These are phyloP conservation scores for Montipora efflorescens DNA, from an alignment of 64 coral and sea anemone species.

Conservation along the genomic window DNA sequence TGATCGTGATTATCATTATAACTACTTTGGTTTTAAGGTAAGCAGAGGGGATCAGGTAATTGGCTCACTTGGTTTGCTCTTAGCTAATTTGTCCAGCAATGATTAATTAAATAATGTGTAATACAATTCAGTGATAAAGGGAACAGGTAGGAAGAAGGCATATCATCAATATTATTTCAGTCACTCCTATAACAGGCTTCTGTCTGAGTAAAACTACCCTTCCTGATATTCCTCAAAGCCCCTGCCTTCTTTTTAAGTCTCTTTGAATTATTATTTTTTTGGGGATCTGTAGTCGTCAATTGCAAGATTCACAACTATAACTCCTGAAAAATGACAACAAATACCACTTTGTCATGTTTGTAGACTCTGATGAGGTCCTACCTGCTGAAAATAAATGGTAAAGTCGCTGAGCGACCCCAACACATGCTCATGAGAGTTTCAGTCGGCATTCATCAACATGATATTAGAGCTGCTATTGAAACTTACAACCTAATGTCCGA, in stretches of 20 bases:
- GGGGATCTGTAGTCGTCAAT: background rate
- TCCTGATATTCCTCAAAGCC: too few species aligned
- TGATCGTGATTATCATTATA: constrained; percentile 96
- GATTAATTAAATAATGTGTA: too few species aligned
- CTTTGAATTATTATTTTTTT: too few species aligned
- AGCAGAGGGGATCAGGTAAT: background rate
- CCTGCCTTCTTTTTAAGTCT: too few species aligned
- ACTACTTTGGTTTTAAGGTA: constrained; percentile 99
- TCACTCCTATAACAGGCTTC: too few species aligned
- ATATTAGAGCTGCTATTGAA: constrained; percentile 92
- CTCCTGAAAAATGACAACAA: too few species aligned
- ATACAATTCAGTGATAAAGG: too few species aligned
- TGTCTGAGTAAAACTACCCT: too few species aligned
- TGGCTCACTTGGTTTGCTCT: too few species aligned
- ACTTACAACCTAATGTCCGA: constrained; percentile 91
- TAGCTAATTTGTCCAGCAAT: too few species aligned
- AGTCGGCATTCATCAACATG: constrained; percentile 88
- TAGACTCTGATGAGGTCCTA: constrained; percentile 96
- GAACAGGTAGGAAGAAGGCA: too few species aligned
- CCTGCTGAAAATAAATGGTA: constrained; percentile 87
- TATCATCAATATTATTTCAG: too few species aligned
- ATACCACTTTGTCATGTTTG: constrained; percentile 24
- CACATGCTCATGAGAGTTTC: constrained; percentile 97
- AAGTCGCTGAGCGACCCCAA: constrained; percentile 89
- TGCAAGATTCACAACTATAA: background rate